Evolutionary conservation across 2,888 invertebrate genomes (phyloP).

Genomic region (Temnothorax ravouxi): DNA sequence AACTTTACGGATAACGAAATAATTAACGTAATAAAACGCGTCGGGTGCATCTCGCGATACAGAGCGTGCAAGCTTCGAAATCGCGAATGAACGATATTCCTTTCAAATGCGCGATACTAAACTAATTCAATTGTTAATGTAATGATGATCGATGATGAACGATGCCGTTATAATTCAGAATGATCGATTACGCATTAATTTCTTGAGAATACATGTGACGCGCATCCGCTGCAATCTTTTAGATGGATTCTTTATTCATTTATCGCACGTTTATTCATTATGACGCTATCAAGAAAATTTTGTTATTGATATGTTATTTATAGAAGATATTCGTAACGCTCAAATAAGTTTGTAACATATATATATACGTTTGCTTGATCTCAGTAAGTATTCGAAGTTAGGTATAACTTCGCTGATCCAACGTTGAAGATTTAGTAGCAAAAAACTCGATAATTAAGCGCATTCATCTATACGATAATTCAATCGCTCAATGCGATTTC

Average conservation of each 20-base stretch:
- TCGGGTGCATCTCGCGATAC: background rate
- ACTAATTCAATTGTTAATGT: conserved; percentile 3
- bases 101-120: conserved; percentile 15
- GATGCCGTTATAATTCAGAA: conserved; percentile 6
- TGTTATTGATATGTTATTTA: background rate
- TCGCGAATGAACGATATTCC: conserved; percentile 9
- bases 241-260: background rate
- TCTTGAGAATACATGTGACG: background rate
- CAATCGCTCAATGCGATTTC: conserved; percentile 28
- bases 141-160: conserved; percentile 11
- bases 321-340: background rate
- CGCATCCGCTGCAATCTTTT: background rate
- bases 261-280: background rate
- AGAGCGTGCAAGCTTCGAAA: background rate
- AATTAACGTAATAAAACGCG: conserved; percentile 23
- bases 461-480: conserved; percentile 22
- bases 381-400: background rate
- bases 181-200: conserved; percentile 30
- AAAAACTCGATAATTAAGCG: background rate
- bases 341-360: background rate
- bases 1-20: conserved; percentile 34
- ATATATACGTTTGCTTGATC: conserved; percentile 5
- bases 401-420: background rate
- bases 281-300: background rate
- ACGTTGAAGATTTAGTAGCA: background rate